These are phyloP conservation scores for Procavia capensis DNA, from an alignment of 2,113 vertebrate species.

Conservation along the genomic window DNA sequence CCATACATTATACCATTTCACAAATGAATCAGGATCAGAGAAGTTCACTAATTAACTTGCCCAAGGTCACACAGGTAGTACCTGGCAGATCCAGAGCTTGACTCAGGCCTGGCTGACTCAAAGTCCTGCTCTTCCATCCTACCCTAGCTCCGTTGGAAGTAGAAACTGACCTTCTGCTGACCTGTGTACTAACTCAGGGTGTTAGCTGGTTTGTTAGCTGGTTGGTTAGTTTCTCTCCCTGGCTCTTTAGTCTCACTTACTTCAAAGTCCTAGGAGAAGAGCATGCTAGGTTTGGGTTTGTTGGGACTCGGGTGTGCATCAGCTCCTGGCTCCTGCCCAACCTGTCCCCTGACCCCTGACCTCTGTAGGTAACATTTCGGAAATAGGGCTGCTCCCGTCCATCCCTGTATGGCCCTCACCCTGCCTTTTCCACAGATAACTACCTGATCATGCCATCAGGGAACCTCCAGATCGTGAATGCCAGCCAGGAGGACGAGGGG, in stretches of 20 bases:
- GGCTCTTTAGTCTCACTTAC: neutral
- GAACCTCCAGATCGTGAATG: constrained; percentile 98
- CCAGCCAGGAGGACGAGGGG: constrained; percentile 96
- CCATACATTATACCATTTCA: neutral
- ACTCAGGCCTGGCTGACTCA: neutral
- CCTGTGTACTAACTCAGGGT: accelerated
- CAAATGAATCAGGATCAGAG: neutral
- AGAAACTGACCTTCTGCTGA: neutral
- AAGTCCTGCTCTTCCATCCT: neutral
- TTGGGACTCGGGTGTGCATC: neutral
- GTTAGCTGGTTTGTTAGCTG: neutral
- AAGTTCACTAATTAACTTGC: neutral
- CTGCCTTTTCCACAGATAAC: constrained; percentile 89
- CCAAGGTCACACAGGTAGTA: neutral
- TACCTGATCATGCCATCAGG: constrained; percentile 99
- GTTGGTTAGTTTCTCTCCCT: neutral
- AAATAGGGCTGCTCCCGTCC: neutral
- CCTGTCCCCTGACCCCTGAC: neutral
- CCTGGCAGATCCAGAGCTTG: neutral
- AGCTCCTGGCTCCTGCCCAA: neutral
- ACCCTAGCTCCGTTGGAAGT: neutral
- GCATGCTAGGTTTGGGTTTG: neutral
- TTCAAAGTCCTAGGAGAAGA: neutral
- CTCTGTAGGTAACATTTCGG: neutral
- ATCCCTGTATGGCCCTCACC: neutral